Evolutionary conservation across 2,113 vertebrate species (phyloP).

Genomic region (Ciconia boyciana): DNA sequence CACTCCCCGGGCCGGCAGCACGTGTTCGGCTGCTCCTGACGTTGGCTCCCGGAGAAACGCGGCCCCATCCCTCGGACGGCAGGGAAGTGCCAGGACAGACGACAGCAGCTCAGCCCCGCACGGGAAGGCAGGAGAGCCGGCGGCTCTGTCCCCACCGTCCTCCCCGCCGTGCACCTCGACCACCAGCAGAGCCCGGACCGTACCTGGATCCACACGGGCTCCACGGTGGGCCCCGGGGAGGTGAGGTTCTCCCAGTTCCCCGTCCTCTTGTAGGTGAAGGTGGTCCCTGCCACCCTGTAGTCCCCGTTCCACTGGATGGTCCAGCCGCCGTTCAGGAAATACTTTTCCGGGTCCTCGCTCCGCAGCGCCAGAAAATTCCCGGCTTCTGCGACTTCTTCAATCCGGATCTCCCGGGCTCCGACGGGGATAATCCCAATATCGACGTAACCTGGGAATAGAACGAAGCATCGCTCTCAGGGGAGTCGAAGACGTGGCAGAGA

Average conservation of each 20-base stretch:
- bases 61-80: background rate
- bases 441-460: conserved; percentile 80
- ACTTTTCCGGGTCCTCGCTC: conserved; percentile 83
- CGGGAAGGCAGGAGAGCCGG: background rate
- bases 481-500: background rate
- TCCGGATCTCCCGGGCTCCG: conserved; percentile 86
- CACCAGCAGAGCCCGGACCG: accelerated
- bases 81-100: accelerated
- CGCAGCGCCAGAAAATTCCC: conserved; percentile 91
- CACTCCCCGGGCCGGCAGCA: accelerated
- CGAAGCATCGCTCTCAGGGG: accelerated
- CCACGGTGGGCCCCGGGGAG: conserved; percentile 87
- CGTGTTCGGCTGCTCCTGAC: accelerated
- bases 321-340: conserved; percentile 94
- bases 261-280: conserved; percentile 88
- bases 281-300: conserved; percentile 89
- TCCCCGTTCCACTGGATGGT: conserved; percentile 95
- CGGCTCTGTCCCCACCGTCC: accelerated
- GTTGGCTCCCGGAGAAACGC: background rate
- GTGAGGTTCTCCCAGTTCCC: conserved; percentile 93
- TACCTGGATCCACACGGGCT: conserved; percentile 97
- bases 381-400: conserved; percentile 87
- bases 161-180: accelerated
- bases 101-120: background rate
- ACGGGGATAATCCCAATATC: conserved; percentile 91